Conservation (phyloP, 2,888 invertebrate species). For the Temnothorax unifasciatus region DNA sequence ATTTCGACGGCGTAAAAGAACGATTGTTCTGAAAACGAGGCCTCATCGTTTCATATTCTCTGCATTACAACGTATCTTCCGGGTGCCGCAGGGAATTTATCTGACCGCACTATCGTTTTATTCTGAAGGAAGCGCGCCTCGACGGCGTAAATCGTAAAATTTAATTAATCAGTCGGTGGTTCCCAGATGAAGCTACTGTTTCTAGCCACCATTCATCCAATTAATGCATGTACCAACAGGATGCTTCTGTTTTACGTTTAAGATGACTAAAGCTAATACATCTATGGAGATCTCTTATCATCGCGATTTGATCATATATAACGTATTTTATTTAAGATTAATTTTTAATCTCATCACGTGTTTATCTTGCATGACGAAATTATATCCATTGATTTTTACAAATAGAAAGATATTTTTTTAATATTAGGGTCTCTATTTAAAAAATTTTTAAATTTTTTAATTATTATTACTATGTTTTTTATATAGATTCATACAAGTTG, state of each 20-base stretch:
- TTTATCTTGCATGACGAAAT: neutral
- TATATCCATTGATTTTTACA: neutral
- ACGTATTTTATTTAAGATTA: constrained; percentile 16
- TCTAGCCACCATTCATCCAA: constrained; percentile 70
- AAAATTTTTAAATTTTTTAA: neutral
- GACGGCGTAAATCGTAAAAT: constrained; percentile 70
- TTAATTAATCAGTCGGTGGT: constrained; percentile 73
- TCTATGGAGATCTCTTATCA: constrained; percentile 29
- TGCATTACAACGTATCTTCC: constrained; percentile 19
- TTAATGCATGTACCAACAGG: constrained; percentile 68
- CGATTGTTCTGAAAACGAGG: constrained; percentile 38
- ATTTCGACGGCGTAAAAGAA: constrained; percentile 29
- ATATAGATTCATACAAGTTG: neutral
- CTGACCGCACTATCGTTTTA: constrained; percentile 45
- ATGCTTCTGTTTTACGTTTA: constrained; percentile 67
- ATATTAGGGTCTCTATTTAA: neutral
- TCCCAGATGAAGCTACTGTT: constrained; percentile 57
- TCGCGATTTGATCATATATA: constrained; percentile 21
- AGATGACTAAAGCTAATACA: constrained; percentile 30
- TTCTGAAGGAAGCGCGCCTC: constrained; percentile 50
- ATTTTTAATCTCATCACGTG: neutral
- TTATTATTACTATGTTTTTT: neutral
- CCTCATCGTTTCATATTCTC: constrained; percentile 25
- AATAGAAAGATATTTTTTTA: neutral
- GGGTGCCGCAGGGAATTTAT: constrained; percentile 45